A percentile compares a stretch with the other conserved stretches of the same genome.
These are phyloP conservation scores for Dreissena polymorpha DNA, from an alignment of 1,140 invertebrate species.

Conservation along the genomic window DNA sequence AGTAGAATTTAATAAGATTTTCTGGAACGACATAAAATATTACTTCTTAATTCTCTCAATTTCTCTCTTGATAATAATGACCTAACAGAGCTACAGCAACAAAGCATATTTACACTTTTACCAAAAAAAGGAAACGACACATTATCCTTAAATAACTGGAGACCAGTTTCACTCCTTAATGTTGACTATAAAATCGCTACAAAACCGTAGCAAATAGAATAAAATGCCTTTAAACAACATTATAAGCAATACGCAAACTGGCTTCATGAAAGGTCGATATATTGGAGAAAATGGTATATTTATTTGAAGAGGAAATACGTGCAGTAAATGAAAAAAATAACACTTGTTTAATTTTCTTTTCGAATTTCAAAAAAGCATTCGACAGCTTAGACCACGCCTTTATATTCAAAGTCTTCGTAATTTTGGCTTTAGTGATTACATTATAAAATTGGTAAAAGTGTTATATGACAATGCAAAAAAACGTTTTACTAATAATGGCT, in stretches of 20 bases:
- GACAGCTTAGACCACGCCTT: constrained; percentile 11
- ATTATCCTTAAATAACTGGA: constrained; percentile 8
- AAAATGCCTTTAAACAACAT: constrained; percentile 9
- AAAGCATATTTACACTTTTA: background rate
- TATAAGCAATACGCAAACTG: constrained; percentile 12
- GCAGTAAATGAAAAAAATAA: no score
- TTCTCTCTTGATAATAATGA: background rate
- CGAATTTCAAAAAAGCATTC: background rate
- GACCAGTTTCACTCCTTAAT: constrained; percentile 25
- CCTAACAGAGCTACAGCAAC: background rate
- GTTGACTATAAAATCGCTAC: constrained; percentile 28
- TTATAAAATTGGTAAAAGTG: no score
- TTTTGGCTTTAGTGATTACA: no score
- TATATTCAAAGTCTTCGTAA: no score
- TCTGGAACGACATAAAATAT: background rate
- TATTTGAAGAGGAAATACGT: no score
- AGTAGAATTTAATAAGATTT: no score
- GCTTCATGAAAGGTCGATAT: constrained; percentile 23
- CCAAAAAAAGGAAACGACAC: constrained; percentile 19
- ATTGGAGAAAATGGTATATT: constrained; percentile 33
- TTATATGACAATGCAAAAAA: no score
- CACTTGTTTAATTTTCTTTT: no score
- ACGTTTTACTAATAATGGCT: no score
- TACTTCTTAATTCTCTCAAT: constrained; percentile 28
- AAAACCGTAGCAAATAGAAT: constrained; percentile 12